Base-by-base conservation (phyloP, 2,113 vertebrate species). In the Trichomycterus rosablanca region DNA sequence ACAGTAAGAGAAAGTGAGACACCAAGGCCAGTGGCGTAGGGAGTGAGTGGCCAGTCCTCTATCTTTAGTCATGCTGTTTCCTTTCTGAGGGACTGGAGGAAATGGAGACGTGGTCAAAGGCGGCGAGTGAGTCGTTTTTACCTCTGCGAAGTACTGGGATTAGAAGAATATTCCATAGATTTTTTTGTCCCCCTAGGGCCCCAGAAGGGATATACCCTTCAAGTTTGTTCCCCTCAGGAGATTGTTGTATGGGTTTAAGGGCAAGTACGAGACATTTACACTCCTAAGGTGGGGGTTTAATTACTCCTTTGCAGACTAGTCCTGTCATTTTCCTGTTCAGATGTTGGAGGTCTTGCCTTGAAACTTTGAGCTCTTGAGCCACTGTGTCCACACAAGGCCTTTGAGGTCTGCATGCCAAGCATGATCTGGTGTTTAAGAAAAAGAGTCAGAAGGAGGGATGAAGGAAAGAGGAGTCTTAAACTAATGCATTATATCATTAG, bases 1-100 rank as follows among this genome's bases (percentile, higher is more conserved):
- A 65, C 16, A 22, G 23, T 40, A 48, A 23, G 12, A 39, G 7
- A 65, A 9, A 65, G 62, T 56, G 55, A 39, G 62, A 49, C 42
- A 65, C 62, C 42, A 35, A 55, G 45, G 11, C 34, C 30, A 35
- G 15, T 16, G 53, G 56, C n/a, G 48, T 9, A 46, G 30, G 30
- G 42, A 55, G 16, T 39, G 22, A 10, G 15, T n/a, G n/a, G n/a
- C n/a, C 73, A 76, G 75, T 64, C 59, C 63, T 79, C 84, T 86
- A 86, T 85, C 76, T 85, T 85, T 85, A 86, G 83, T 82, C 78
- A 78, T 70, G 78, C 74, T 75, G 79, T 77, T 84, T 84, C 77
- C 74, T 63, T 63, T 72, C 81, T 84, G 80, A 81, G 84, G 72
- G 74, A 80, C 42, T 32, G 12, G 30, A 81, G 81, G 52, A 73